phyloP scores from a whole-genome alignment of 2,797 vertebrate species.

The Babyrousa celebensis region DNA sequence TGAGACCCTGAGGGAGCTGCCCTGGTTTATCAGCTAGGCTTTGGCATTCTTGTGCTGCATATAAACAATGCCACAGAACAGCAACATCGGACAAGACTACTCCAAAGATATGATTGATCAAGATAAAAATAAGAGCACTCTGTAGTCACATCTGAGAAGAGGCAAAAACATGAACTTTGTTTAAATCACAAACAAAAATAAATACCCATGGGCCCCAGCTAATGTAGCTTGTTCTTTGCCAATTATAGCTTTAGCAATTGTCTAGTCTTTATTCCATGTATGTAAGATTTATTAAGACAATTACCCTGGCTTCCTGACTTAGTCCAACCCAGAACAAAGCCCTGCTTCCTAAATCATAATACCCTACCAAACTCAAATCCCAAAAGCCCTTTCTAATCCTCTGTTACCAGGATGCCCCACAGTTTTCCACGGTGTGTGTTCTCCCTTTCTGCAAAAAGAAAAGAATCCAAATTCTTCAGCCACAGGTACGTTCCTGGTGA shows the following conservation, averaged over 20 bases:
- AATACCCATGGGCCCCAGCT: neutral
- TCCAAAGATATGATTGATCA: neutral
- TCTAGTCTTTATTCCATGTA: neutral
- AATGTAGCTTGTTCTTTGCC: neutral
- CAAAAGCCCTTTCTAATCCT: neutral
- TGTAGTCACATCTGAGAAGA: neutral
- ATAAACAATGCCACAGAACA: neutral
- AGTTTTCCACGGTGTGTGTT: rapidly evolving
- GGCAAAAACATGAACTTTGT: neutral
- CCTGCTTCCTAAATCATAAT: neutral
- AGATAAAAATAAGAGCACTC: neutral
- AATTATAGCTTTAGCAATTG: neutral
- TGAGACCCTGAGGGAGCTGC: neutral
- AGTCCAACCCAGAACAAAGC: neutral
- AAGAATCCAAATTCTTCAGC: neutral
- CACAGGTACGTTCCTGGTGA: neutral
- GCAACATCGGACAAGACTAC: neutral
- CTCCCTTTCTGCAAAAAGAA: neutral
- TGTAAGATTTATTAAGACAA: neutral
- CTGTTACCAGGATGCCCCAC: neutral
- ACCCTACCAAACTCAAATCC: neutral
- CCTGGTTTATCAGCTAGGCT: neutral
- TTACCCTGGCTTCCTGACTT: neutral
- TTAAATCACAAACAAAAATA: neutral
- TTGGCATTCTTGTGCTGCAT: neutral